Percentiles rank a stretch among this genome's conserved stretches.
phyloP scores from a whole-genome alignment of 2,888 invertebrate species.

The Bimastos eiseni region DNA sequence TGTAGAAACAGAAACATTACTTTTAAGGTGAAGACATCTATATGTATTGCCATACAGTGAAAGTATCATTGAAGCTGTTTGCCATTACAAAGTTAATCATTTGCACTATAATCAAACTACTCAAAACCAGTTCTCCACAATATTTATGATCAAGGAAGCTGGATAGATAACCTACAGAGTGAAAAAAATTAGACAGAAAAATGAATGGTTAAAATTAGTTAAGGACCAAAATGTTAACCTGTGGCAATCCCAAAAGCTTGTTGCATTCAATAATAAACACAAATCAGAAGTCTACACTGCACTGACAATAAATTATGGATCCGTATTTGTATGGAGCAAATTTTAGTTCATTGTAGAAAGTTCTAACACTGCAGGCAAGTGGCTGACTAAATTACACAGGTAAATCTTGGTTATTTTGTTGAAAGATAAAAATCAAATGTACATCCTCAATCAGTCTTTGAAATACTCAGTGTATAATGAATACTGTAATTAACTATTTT shows the following conservation, averaged over 20 bases:
- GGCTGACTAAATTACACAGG: neutral
- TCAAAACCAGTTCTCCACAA: neutral
- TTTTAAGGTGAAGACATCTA: too few relatives aligned
- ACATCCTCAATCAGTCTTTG: neutral
- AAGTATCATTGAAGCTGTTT: neutral
- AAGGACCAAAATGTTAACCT: neutral
- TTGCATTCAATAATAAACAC: neutral
- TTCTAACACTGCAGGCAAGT: neutral
- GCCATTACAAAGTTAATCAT: neutral
- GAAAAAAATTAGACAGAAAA: neutral
- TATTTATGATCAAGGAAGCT: neutral
- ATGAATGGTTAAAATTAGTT: neutral
- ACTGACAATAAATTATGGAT: neutral
- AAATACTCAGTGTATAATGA: neutral
- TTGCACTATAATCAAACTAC: too few relatives aligned
- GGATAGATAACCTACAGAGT: neutral
- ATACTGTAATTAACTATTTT: neutral
- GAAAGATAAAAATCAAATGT: neutral
- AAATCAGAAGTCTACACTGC: neutral
- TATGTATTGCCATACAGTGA: neutral
- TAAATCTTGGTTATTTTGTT: neutral
- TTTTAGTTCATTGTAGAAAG: neutral
- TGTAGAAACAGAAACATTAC: too few relatives aligned
- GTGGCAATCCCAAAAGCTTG: neutral
- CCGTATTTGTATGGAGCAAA: neutral